phyloP scores from a whole-genome alignment of 2,888 invertebrate genomes.

The Molanna angustata region DNA sequence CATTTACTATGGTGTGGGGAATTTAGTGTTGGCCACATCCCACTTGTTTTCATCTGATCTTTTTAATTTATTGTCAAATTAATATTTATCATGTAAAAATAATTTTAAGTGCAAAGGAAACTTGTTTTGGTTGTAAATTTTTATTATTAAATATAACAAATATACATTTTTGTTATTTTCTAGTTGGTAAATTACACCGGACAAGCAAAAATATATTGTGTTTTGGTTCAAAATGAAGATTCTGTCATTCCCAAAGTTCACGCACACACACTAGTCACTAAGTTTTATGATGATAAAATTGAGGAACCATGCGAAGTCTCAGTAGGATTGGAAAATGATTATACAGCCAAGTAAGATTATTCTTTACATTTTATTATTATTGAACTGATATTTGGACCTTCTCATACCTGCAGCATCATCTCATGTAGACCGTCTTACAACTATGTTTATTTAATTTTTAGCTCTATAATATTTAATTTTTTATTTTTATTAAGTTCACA shows the following conservation, averaged over 20 bases:
- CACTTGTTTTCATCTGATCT: no score
- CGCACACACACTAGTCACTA: conserved; percentile 69
- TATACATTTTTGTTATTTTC: conserved; percentile 22
- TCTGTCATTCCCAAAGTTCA: conserved; percentile 45
- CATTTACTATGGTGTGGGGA: no score
- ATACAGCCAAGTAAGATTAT: conserved; percentile 60
- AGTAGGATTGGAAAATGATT: conserved; percentile 57
- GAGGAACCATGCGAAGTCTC: conserved; percentile 66
- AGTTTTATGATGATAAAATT: conserved; percentile 58
- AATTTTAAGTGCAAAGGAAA: neutral
- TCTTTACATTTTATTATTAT: neutral
- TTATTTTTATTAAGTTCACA: no score
- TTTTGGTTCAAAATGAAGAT: conserved; percentile 57
- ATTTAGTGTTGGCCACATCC: no score
- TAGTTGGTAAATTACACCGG: conserved; percentile 55
- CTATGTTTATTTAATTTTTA: no score
- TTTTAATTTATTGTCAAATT: no score
- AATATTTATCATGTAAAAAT: neutral
- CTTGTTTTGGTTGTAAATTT: neutral
- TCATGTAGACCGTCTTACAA: no score
- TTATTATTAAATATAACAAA: conserved; percentile 4
- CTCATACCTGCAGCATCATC: no score
- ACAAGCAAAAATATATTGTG: conserved; percentile 66
- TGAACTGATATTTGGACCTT: no score
- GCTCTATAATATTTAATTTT: no score